phyloP scores from a whole-genome alignment of 2,797 vertebrate genomes.

The Notolepis coatsorum region DNA sequence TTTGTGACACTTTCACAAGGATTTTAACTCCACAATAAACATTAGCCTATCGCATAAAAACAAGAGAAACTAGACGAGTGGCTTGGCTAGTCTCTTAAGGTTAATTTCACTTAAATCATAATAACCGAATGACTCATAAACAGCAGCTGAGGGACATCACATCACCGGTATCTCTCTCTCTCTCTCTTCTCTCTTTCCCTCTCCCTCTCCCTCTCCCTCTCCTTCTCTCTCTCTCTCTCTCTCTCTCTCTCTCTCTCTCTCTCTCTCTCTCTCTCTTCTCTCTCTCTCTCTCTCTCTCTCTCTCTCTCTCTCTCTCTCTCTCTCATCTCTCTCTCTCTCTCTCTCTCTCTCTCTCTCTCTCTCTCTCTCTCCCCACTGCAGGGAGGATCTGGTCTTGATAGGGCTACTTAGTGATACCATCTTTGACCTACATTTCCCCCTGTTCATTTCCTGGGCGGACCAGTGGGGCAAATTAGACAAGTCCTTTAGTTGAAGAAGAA shows the following conservation, averaged over 20 bases:
- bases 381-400: slow-evolving; percentile 40
- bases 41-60: too few species aligned
- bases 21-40: too few species aligned
- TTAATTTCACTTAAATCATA: too few species aligned
- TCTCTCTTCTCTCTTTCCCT: background rate
- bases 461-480: too few species aligned
- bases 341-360: background rate
- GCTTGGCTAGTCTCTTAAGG: too few species aligned
- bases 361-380: background rate
- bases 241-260: background rate
- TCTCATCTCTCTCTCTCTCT: too few species aligned
- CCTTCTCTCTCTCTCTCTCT: background rate
- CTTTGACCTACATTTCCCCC: slow-evolving; percentile 65
- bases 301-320: too few species aligned
- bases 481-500: too few species aligned
- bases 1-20: too few species aligned
- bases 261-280: too few species aligned
- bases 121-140: background rate
- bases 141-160: background rate
- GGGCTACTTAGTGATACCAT: slow-evolving; percentile 39
- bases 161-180: background rate
- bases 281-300: background rate
- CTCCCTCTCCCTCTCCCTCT: background rate
- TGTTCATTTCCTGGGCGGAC: slow-evolving; percentile 48
- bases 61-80: too few species aligned